Evolutionary conservation across 1,140 invertebrate genomes (phyloP), one percentile per base, ranked within the genome.

Genomic region (Pissodes strobi): DNA sequence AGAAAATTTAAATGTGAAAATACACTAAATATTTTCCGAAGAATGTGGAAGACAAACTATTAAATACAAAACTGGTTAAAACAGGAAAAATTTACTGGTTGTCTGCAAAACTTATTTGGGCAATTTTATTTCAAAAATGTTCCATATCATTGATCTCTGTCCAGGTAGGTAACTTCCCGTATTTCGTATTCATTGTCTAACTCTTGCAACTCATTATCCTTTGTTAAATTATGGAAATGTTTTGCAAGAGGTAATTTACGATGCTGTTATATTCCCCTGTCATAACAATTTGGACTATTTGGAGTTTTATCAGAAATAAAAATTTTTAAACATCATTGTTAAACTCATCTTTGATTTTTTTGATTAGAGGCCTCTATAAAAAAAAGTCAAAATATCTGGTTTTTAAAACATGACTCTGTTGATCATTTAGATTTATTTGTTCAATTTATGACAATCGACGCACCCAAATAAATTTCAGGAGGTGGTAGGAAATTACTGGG

Each of bases 21-120:
- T 38, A 64, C 65, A 34, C 37, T 67, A 51, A 13, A 67, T 52
- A 19, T 67, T 67, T 5, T 59, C 65, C 2, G 51, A 67, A 5
- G 65, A 67, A 43, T 64, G 65, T 4, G 65, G 65, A 22, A 67
- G 22, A 37, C 52, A 67, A 30, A 45, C 61, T 13, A 38, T 34
- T 62, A 22, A 55, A 43, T 30, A 66, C 64, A 66, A 66, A 66
- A 39, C 41, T 22, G 9, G 57, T 27, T 15, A 61, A 38, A 23
- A 48, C 12, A 34, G 22, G 10, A 46, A 62, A 66, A 30, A 62
- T 53, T 30, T 19, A 4, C 13, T 10, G 41, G 10, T 51, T 39
- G 23, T 66, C 39, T 13, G n/a, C 64, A 18, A 8, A 56, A 41
- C 8, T 37, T 1, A 55, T 43, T 21, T 62, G 30, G 12, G 21